Conservation (phyloP, 2,888 invertebrate genomes). For the Listrodromus nycthemerus region DNA sequence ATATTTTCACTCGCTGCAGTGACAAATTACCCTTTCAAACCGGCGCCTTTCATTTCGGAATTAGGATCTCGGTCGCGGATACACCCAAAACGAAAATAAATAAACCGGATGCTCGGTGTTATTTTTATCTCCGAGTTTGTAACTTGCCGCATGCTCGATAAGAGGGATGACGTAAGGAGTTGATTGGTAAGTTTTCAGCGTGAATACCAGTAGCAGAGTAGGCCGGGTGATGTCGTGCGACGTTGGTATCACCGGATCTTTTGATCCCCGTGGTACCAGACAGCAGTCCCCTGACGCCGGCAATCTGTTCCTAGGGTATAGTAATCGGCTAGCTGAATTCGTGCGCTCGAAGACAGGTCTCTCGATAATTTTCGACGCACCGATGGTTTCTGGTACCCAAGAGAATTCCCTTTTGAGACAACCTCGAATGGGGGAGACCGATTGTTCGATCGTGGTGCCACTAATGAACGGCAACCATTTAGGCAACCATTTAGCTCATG, state of each 20-base stretch:
- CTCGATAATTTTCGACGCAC: not conserved
- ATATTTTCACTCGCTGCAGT: not conserved
- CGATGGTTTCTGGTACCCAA: not conserved
- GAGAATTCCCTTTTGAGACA: not conserved
- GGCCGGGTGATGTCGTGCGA: not conserved
- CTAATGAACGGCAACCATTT: not conserved
- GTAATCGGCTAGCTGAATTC: not conserved
- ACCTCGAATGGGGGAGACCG: not conserved
- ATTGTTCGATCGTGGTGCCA: not conserved
- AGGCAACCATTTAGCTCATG: not conserved
- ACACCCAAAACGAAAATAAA: not conserved
- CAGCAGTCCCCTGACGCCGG: not conserved
- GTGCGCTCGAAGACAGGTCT: not conserved
- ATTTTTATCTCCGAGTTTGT: not conserved
- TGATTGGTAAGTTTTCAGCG: not conserved
- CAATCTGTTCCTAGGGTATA: not conserved
- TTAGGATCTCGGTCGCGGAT: not conserved
- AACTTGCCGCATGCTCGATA: no score
- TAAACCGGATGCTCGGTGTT: not conserved
- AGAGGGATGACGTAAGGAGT: not conserved
- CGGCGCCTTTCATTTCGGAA: not conserved
- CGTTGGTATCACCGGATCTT: not conserved
- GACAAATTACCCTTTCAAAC: not conserved
- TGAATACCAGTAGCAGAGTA: not conserved
- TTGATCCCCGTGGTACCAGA: not conserved